These are phyloP conservation scores for Drosophila longiperda DNA, from an alignment of 2,888 invertebrate species.

Conservation along the genomic window DNA sequence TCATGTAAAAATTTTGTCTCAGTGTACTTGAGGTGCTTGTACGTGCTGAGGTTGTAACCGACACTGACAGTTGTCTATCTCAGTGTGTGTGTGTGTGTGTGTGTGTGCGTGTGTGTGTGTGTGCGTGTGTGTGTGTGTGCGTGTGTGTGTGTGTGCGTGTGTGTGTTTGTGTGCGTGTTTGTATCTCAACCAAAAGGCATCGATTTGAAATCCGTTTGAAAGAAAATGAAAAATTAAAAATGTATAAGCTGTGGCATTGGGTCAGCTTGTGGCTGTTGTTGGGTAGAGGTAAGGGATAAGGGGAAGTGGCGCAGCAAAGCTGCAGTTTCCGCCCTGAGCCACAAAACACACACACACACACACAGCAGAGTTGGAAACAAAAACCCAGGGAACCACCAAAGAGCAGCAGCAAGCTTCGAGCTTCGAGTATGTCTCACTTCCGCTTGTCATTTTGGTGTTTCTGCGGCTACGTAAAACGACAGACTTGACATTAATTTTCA, in stretches of 20 bases:
- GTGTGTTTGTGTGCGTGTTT: conserved; percentile 7
- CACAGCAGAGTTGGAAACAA: not conserved
- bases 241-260: conserved; percentile 61
- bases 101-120: conserved; percentile 7
- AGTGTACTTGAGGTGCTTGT: conserved; percentile 28
- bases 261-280: conserved; percentile 52
- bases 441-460: conserved; percentile 67
- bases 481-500: conserved; percentile 70
- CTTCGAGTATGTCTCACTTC: conserved; percentile 59
- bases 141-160: conserved; percentile 9
- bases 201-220: conserved; percentile 74
- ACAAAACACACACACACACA: not conserved
- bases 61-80: conserved; percentile 26
- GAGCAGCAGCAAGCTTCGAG: conserved; percentile 35
- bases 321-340: conserved; percentile 69
- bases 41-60: conserved; percentile 71
- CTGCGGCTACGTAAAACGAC: conserved; percentile 58
- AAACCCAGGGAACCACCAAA: conserved; percentile 6
- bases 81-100: conserved; percentile 5
- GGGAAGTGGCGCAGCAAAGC: conserved; percentile 48
- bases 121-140: conserved; percentile 5
- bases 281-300: no score
- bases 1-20: not conserved
- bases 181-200: conserved; percentile 38
- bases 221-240: conserved; percentile 74